These are phyloP conservation scores for Callopanchax toddi DNA, from an alignment of 2,113 vertebrate genomes.

Conservation along the genomic window DNA sequence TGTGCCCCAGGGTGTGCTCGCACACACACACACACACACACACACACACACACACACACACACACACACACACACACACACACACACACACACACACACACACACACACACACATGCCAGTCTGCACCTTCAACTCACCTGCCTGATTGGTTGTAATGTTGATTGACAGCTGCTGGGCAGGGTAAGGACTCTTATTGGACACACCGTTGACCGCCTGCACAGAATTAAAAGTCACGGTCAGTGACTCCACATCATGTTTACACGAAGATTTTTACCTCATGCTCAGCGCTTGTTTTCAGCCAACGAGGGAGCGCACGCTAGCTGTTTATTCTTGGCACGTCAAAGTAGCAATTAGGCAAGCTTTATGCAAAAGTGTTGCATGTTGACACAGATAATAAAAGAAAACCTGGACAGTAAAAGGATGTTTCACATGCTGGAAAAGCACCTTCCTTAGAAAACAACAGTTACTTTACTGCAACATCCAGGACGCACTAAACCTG, in stretches of 20 bases:
- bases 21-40: slow-evolving; percentile 28
- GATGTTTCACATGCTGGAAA: background rate
- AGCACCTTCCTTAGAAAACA: background rate
- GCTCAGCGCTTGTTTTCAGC: too few species aligned
- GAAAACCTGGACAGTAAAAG: background rate
- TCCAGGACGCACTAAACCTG: too few species aligned
- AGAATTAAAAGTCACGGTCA: slow-evolving; percentile 36
- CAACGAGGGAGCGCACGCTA: too few species aligned
- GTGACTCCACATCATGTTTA: background rate
- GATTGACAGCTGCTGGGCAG: slow-evolving; percentile 91
- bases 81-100: slow-evolving; percentile 26
- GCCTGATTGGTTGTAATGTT: slow-evolving; percentile 99
- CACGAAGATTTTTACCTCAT: too few species aligned
- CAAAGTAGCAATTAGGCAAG: too few species aligned
- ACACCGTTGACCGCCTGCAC: slow-evolving; percentile 92
- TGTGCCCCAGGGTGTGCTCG: slow-evolving; percentile 36
- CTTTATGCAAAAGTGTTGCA: background rate
- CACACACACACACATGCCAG: slow-evolving; percentile 3
- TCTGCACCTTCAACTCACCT: slow-evolving; percentile 80
- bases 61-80: slow-evolving; percentile 12
- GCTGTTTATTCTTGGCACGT: too few species aligned
- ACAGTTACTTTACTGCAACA: background rate
- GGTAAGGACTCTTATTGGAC: slow-evolving; percentile 93
- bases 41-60: slow-evolving; percentile 20
- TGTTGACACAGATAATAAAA: background rate